Evolutionary conservation across 2,113 vertebrate species (phyloP), one percentile per base, ranked within the genome.

Genomic region (Laticauda laticaudata): DNA sequence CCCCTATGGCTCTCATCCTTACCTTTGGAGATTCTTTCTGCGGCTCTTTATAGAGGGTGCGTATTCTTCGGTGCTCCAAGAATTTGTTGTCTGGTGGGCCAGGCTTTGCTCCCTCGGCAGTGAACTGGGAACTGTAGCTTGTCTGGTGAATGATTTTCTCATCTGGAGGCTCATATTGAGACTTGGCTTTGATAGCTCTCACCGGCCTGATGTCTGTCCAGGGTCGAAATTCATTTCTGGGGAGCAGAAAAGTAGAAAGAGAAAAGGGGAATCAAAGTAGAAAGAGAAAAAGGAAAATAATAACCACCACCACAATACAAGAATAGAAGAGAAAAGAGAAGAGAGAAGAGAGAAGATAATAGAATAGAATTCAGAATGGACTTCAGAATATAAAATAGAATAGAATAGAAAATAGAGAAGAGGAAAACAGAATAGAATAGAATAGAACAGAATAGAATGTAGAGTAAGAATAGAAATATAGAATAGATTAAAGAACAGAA

Each of bases 91-190:
- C 98, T 0, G 97, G 95, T 1, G 98, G 90, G 7, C 95, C 91
- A 21, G 97, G 97, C 12, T 98, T 98, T 51, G 94, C 98, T 94
- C 98, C 97, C 45, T 99, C 99, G 24, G 98, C 99, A 96, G 98
- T 99, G 97, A 98, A 99, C 18, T 98, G 98, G 94, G 98, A 97
- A 0, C 97, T 99, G 97, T 99, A 99, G 97, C 99, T 99, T 95
- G 99, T 99, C 95, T 99, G 98, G 0, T 98, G 98, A 90, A 53
- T 96, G 92, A 98, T 98, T 96, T 98, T 99, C 93, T 97, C 98
- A 4, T 98, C 98, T 0, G 99, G 99, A 0, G 98, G 99, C 61
- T 98, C 98, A 97, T 99, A 99, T 96, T 99, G 99, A 91, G 98
- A 95, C 97, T 98, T 98, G 1, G 99, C 98, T 94, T 98, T 98